These are phyloP conservation scores for Gulo gulo DNA, from an alignment of 2,113 vertebrate genomes.

Conservation along the genomic window DNA sequence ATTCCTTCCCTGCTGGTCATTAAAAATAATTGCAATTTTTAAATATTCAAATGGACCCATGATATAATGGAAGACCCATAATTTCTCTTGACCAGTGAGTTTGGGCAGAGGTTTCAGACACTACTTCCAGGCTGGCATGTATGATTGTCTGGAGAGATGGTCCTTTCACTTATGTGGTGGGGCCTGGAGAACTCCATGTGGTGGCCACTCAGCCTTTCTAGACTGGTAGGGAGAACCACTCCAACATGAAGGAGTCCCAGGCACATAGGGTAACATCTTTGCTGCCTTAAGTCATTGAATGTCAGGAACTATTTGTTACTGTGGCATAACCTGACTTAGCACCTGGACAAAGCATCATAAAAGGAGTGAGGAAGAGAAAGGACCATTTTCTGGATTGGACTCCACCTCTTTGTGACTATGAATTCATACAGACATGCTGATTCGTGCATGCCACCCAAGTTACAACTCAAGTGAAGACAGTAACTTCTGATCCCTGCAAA, in stretches of 20 bases:
- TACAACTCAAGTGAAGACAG: neutral
- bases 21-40: neutral
- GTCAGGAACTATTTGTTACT: neutral
- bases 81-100: neutral
- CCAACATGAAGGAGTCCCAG: accelerated
- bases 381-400: accelerated
- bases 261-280: accelerated
- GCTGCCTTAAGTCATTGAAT: neutral
- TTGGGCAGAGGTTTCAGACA: neutral
- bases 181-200: neutral
- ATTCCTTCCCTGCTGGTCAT: neutral
- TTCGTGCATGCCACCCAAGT: neutral
- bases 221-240: neutral
- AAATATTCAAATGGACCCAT: neutral
- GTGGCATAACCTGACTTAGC: neutral
- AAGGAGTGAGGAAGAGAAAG: neutral
- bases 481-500: neutral
- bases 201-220: accelerated
- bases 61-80: neutral
- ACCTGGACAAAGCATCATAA: neutral
- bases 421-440: accelerated
- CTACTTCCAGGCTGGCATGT: neutral
- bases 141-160: accelerated
- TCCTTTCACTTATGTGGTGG: neutral
- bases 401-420: too few relatives aligned